Conservation (phyloP, 2,797 vertebrate species). For the Pseudomugil gertrudae region DNA sequence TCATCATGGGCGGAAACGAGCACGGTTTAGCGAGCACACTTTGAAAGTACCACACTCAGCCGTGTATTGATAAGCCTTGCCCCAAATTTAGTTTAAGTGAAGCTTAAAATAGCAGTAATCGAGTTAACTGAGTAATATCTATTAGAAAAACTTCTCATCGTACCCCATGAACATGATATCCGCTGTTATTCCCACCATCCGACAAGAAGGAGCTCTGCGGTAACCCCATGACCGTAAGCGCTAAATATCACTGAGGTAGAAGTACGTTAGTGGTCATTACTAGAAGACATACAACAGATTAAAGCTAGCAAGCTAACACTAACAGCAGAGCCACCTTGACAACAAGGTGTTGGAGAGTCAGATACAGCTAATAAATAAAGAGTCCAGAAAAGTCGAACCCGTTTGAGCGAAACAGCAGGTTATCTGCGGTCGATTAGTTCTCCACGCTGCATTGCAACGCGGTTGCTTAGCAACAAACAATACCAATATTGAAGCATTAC, state of each 20-base stretch:
- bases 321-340: slow-evolving; percentile 4
- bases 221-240: slow-evolving; percentile 81
- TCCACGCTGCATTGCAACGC: neutral
- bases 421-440: slow-evolving; percentile 47
- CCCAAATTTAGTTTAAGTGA: accelerated
- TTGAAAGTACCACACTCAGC: neutral
- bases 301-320: slow-evolving; percentile 34
- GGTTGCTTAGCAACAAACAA: slow-evolving; percentile 49
- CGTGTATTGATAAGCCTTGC: neutral
- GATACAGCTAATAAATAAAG: slow-evolving; percentile 60
- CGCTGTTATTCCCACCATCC: slow-evolving; percentile 83
- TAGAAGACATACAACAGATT: neutral
- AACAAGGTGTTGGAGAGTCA: slow-evolving; percentile 22
- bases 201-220: slow-evolving; percentile 85
- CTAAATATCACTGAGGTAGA: slow-evolving; percentile 49
- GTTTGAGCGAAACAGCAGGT: no score
- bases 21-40: slow-evolving; percentile 3
- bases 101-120: neutral
- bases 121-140: neutral
- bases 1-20: slow-evolving; percentile 63
- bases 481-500: neutral
- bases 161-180: slow-evolving; percentile 94
- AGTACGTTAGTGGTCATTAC: slow-evolving; percentile 42
- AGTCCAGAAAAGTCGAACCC: slow-evolving; percentile 56
- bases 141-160: slow-evolving; percentile 23